Evolutionary conservation across 35 echinoderm and acorn worm species (phyloP).

Genomic region (Lytechinus pictus): DNA sequence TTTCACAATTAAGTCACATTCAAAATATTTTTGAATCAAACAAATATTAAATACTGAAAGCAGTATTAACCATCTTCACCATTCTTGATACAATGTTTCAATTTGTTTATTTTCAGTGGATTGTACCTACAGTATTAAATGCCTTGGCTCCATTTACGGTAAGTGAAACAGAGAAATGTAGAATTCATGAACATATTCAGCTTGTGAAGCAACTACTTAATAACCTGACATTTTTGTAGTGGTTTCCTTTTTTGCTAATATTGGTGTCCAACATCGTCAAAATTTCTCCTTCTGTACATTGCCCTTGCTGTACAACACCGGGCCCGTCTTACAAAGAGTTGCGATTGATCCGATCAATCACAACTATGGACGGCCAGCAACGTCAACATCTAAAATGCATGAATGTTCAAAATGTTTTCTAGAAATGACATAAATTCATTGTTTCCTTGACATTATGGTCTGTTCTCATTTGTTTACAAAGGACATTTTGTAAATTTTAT

Average conservation of each 20-base stretch:
- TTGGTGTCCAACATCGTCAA: background rate
- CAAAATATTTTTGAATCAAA: background rate
- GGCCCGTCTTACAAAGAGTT: no score
- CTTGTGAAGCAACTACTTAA: background rate
- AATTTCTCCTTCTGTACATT: no score
- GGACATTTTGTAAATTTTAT: no score
- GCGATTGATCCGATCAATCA: no score
- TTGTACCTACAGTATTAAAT: constrained; percentile 83
- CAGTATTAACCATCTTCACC: background rate
- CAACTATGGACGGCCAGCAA: no score
- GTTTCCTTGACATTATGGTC: no score
- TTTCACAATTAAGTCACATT: background rate
- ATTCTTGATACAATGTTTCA: background rate
- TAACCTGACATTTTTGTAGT: background rate
- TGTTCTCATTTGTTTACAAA: no score
- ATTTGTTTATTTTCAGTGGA: constrained; percentile 71
- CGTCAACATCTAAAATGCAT: no score
- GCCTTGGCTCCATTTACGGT: constrained; percentile 86
- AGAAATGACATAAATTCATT: no score
- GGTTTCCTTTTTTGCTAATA: background rate
- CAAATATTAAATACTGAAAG: background rate
- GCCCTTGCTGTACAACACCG: no score
- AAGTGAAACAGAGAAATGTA: constrained; percentile 37
- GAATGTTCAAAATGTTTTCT: no score
- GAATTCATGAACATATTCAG: background rate